These are phyloP conservation scores for Lacerta agilis DNA, from an alignment of 2,797 vertebrate species.

Conservation along the genomic window DNA sequence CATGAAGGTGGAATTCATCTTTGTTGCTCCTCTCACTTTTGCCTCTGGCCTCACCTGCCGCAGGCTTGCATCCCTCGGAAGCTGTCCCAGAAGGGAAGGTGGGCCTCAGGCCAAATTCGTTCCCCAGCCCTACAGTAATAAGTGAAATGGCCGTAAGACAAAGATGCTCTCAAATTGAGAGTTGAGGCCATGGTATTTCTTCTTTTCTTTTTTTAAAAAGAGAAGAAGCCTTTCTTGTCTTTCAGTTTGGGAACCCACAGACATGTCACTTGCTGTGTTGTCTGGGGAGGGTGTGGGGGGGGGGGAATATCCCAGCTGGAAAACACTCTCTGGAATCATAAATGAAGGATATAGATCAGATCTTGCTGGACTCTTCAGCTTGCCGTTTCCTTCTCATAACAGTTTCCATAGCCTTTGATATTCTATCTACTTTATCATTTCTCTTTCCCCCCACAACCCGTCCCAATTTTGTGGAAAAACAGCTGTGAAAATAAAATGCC, in stretches of 20 bases:
- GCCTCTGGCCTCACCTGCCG: no score
- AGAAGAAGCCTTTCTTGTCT: slow-evolving; percentile 37
- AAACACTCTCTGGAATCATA: slow-evolving; percentile 31
- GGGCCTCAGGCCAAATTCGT: background rate
- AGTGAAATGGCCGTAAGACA: background rate
- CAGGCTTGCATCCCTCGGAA: no score
- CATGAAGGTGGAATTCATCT: no score
- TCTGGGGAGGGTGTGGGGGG: no score
- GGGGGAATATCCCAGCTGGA: slow-evolving; percentile 31
- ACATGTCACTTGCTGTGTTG: background rate
- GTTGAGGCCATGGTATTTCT: slow-evolving; percentile 28
- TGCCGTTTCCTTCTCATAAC: slow-evolving; percentile 62
- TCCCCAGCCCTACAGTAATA: background rate
- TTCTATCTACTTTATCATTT: slow-evolving; percentile 64
- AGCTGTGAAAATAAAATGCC: slow-evolving; percentile 68
- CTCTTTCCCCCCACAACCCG: background rate
- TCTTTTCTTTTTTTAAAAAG: background rate
- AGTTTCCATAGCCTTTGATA: slow-evolving; percentile 67
- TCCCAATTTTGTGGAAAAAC: slow-evolving; percentile 47
- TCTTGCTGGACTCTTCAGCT: slow-evolving; percentile 34
- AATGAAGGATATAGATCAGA: slow-evolving; percentile 38
- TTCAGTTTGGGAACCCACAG: slow-evolving; percentile 4
- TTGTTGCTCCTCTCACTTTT: no score
- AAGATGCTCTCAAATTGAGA: background rate
- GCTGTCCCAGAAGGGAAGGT: no score